A percentile compares a stretch with the other conserved stretches of the same genome.
Conservation (phyloP, 2,113 vertebrate species). For the Isurus oxyrinchus region DNA sequence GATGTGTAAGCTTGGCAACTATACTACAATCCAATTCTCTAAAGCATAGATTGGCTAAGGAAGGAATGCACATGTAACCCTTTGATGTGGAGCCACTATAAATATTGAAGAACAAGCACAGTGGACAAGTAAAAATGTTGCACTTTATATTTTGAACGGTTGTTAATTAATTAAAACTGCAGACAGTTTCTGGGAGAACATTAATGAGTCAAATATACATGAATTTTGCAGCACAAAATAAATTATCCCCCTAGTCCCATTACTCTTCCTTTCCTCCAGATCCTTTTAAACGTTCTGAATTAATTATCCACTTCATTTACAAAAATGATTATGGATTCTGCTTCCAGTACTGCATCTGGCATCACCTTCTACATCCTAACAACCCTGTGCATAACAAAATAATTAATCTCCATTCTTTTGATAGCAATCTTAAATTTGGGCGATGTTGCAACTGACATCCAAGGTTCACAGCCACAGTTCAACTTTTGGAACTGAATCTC, state of each 20-base stretch:
- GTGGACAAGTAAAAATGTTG: background rate
- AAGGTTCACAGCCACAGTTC: background rate
- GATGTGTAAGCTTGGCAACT: background rate
- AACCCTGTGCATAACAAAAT: background rate
- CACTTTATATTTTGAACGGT: background rate
- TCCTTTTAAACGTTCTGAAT: background rate
- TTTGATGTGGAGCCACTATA: background rate
- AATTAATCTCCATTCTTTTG: background rate
- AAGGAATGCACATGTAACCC: background rate
- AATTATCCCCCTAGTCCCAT: background rate
- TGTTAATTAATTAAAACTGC: background rate
- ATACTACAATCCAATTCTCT: background rate
- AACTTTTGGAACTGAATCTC: background rate
- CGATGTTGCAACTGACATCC: background rate
- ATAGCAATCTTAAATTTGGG: background rate
- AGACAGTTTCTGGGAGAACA: background rate
- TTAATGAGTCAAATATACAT: background rate
- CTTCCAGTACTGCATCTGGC: background rate
- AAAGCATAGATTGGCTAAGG: conserved; percentile 17
- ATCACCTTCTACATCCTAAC: background rate
- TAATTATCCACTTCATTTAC: background rate
- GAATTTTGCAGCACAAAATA: background rate
- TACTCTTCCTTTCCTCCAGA: background rate
- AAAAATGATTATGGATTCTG: background rate
- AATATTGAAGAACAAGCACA: background rate